Percentiles rank a stretch among this genome's conserved stretches.
Conservation (phyloP, 2,888 invertebrate genomes). For the Netelia virgata region DNA sequence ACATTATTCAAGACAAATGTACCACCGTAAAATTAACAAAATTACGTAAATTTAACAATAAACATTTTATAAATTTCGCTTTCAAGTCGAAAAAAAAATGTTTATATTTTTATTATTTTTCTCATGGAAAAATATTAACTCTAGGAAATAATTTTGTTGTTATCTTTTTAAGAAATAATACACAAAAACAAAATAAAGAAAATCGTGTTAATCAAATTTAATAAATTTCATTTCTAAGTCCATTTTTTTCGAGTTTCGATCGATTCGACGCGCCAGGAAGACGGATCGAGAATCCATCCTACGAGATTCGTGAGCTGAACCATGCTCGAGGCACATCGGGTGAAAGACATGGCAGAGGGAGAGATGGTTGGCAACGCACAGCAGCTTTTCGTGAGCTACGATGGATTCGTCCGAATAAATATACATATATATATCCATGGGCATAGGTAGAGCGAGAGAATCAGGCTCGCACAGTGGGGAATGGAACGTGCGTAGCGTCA, state of each 20-base stretch:
- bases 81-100: too few species aligned
- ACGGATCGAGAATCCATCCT: conserved; percentile 43
- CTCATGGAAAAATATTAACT: too few species aligned
- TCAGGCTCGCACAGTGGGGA: conserved; percentile 52
- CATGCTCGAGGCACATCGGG: conserved; percentile 49
- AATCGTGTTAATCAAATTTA: not conserved
- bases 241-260: conserved; percentile 6
- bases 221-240: not conserved
- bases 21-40: too few species aligned
- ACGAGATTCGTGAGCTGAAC: conserved; percentile 48
- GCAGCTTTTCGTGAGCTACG: conserved; percentile 22
- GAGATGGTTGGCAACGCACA: conserved; percentile 23
- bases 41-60: not conserved
- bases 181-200: too few species aligned
- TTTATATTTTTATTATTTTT: not conserved
- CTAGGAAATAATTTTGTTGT: too few species aligned
- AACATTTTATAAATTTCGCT: too few species aligned
- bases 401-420: conserved; percentile 8
- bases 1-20: too few species aligned
- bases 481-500: conserved; percentile 73
- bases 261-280: not conserved
- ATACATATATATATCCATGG: not conserved
- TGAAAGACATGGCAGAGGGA: conserved; percentile 29
- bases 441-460: conserved; percentile 53
- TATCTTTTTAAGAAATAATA: too few species aligned